A percentile compares a stretch with the other conserved stretches of the same genome.
Conservation (phyloP, 2,888 invertebrate species). For the Sesia bembeciformis region DNA sequence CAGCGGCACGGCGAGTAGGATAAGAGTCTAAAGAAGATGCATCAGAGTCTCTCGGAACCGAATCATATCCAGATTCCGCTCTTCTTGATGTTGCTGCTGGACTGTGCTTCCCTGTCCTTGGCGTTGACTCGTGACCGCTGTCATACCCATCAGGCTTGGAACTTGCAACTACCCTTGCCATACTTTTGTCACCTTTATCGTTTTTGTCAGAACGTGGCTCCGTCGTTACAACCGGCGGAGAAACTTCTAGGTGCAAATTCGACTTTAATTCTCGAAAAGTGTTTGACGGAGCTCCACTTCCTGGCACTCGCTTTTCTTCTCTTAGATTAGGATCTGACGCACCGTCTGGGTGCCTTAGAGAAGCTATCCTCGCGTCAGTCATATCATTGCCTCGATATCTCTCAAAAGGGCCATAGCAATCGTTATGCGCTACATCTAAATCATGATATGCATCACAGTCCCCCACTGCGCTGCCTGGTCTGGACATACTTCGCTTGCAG, state of each 20-base stretch:
- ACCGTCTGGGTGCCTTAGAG: constrained; percentile 90
- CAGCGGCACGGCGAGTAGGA: constrained; percentile 63
- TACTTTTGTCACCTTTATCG: constrained; percentile 76
- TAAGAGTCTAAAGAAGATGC: constrained; percentile 89
- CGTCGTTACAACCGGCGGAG: constrained; percentile 72
- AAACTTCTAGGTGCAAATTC: constrained; percentile 62
- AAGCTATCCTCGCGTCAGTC: constrained; percentile 76
- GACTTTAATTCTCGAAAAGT: constrained; percentile 75
- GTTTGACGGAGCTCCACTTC: constrained; percentile 76
- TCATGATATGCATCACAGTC: constrained; percentile 77
- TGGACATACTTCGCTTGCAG: constrained; percentile 80
- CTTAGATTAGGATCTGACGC: constrained; percentile 93
- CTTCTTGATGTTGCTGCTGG: constrained; percentile 84
- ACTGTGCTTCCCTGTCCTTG: constrained; percentile 86
- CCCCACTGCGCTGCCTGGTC: constrained; percentile 79
- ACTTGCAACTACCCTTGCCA: constrained; percentile 78
- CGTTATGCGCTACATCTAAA: constrained; percentile 67
- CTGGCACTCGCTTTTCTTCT: constrained; percentile 78
- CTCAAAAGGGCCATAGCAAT: constrained; percentile 76
- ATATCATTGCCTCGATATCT: constrained; percentile 74
- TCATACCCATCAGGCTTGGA: constrained; percentile 86
- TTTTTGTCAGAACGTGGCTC: constrained; percentile 76
- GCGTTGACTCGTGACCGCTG: constrained; percentile 89
- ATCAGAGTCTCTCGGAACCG: constrained; percentile 90
- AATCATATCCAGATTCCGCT: constrained; percentile 94